phyloP scores from a whole-genome alignment of 1,140 invertebrate genomes.

The Drosophila funebris region DNA sequence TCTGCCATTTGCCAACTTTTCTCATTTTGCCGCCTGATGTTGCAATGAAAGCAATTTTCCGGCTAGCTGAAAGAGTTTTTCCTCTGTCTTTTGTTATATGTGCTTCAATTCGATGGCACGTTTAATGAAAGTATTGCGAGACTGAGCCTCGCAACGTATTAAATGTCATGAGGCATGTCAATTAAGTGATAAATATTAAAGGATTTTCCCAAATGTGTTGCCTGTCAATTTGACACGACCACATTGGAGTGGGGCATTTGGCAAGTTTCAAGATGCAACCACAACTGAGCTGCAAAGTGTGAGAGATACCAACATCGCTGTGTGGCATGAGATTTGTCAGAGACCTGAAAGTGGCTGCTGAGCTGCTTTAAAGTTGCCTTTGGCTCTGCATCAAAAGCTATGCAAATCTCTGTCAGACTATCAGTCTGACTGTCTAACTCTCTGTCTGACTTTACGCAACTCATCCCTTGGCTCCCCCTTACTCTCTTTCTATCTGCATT shows the following conservation, averaged over 20 bases:
- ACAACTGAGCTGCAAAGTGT: constrained; percentile 7
- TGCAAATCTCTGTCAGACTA: constrained; percentile 53
- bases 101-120: constrained; percentile 3
- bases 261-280: constrained; percentile 39
- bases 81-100: background rate
- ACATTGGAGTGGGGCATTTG: constrained; percentile 17
- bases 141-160: constrained; percentile 8
- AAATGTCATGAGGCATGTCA: constrained; percentile 34
- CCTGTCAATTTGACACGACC: constrained; percentile 15
- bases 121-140: constrained; percentile 30
- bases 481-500: background rate
- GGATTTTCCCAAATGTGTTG: constrained; percentile 14
- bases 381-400: constrained; percentile 55
- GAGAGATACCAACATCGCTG: background rate
- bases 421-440: background rate
- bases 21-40: constrained; percentile 4
- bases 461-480: no score
- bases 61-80: background rate
- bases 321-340: constrained; percentile 6
- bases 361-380: constrained; percentile 41
- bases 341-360: constrained; percentile 33
- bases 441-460: background rate
- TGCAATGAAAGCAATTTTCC: background rate
- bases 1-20: constrained; percentile 18
- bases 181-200: constrained; percentile 58